Percentiles rank a stretch among this genome's conserved stretches.
Conservation (phyloP, 2,797 vertebrate genomes). For the Bothrops alternatus region DNA sequence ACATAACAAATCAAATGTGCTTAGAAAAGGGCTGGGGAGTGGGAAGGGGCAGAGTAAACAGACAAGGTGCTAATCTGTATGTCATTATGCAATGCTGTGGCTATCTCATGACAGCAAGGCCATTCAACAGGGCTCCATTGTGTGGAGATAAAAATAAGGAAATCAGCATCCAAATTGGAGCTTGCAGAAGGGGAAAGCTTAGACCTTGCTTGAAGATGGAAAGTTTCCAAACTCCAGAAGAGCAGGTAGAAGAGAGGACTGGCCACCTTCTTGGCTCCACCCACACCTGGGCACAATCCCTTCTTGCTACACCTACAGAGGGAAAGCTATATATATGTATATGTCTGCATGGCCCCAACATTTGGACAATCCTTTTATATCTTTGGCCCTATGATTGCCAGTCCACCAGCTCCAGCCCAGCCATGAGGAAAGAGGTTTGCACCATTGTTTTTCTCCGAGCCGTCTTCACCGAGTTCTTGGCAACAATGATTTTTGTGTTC, state of each 20-base stretch:
- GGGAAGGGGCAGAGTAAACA: conserved; percentile 38
- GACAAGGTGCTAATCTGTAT: conserved; percentile 7
- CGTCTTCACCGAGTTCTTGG: conserved; percentile 72
- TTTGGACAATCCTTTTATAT: conserved; percentile 26
- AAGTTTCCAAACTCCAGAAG: conserved; percentile 61
- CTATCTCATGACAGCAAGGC: conserved; percentile 62
- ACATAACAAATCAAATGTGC: not conserved
- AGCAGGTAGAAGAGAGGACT: conserved; percentile 31
- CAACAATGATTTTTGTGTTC: conserved; percentile 76
- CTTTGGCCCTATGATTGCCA: not conserved
- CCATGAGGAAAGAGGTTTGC: conserved; percentile 74
- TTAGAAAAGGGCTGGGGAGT: not conserved
- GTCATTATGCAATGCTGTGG: conserved; percentile 50
- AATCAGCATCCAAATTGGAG: conserved; percentile 45
- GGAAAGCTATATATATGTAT: conserved; percentile 33
- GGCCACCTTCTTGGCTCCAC: conserved; percentile 53
- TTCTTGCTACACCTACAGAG: conserved; percentile 52
- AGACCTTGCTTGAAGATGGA: conserved; percentile 50
- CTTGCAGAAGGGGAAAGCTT: conserved; percentile 50
- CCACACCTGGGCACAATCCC: conserved; percentile 47
- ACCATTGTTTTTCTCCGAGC: conserved; percentile 72
- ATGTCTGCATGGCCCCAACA: conserved; percentile 51
- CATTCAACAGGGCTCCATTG: conserved; percentile 55
- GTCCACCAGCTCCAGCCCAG: conserved; percentile 25
- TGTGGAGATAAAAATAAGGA: conserved; percentile 47